Conservation (phyloP, 2,797 vertebrate genomes). For the Lepilemur septentrionalis region DNA sequence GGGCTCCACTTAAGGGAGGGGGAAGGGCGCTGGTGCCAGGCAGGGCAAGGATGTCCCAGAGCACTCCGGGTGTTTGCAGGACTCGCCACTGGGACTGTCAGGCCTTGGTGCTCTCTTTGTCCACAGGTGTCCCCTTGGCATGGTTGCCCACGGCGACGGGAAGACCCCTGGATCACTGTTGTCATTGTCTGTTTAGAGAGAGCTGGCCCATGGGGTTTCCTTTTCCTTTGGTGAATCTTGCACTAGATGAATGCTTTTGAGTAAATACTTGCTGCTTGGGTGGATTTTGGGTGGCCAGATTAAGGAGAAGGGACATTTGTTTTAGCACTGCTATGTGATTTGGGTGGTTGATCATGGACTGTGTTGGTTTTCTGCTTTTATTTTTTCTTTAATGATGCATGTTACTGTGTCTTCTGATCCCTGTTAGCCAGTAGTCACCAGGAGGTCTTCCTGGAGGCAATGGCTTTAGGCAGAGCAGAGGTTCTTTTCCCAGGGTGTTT, state of each 20-base stretch:
- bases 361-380: neutral
- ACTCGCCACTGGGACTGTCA: neutral
- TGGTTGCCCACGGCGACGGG: neutral
- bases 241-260: neutral
- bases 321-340: accelerated
- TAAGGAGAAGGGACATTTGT: neutral
- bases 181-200: neutral
- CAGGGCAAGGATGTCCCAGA: neutral
- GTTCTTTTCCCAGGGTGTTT: neutral
- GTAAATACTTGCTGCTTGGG: no score
- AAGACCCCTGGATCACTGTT: neutral
- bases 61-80: accelerated
- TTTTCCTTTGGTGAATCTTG: neutral
- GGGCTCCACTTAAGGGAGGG: neutral
- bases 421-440: no score
- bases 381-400: neutral
- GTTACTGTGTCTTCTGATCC: neutral
- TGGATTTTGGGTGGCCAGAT: neutral
- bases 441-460: neutral
- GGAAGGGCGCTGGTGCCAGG: neutral
- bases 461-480: neutral
- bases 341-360: accelerated
- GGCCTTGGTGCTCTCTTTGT: accelerated
- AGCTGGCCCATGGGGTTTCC: neutral
- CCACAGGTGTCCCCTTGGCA: no score